phyloP scores from a whole-genome alignment of 2,113 vertebrate genomes.

The Otis tarda region DNA sequence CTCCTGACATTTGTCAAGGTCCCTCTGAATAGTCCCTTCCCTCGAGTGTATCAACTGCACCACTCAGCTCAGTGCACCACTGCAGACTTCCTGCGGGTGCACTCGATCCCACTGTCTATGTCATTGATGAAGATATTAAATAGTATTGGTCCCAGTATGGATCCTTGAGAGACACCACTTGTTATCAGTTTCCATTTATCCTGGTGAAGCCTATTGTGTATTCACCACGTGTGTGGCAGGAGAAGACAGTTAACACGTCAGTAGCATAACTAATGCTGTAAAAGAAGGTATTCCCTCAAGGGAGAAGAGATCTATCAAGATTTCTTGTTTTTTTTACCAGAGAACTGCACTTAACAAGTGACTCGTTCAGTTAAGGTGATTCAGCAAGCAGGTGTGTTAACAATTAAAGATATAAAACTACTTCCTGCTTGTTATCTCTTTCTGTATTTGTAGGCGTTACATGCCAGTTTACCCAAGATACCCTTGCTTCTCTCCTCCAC shows the following conservation, averaged over 20 bases:
- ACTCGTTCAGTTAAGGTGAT: background rate
- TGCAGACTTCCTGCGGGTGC: background rate
- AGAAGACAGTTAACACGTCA: background rate
- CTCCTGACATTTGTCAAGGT: background rate
- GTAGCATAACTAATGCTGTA: background rate
- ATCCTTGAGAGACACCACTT: background rate
- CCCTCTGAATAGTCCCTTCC: background rate
- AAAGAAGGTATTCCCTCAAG: background rate
- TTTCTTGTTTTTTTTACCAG: background rate
- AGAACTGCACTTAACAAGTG: background rate
- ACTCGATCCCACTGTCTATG: accelerated
- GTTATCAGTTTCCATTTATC: background rate
- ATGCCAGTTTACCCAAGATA: background rate
- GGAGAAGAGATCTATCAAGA: background rate
- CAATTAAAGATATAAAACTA: background rate
- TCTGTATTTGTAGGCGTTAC: background rate
- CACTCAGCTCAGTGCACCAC: background rate
- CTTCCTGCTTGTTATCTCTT: background rate
- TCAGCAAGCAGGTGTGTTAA: background rate
- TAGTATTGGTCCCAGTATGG: background rate
- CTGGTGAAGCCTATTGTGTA: background rate
- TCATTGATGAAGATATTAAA: background rate
- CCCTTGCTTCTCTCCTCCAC: background rate
- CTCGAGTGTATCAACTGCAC: background rate
- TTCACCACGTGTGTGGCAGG: background rate